These are phyloP conservation scores for Hermodice carunculata DNA, from an alignment of 2,888 invertebrate genomes.

Conservation along the genomic window DNA sequence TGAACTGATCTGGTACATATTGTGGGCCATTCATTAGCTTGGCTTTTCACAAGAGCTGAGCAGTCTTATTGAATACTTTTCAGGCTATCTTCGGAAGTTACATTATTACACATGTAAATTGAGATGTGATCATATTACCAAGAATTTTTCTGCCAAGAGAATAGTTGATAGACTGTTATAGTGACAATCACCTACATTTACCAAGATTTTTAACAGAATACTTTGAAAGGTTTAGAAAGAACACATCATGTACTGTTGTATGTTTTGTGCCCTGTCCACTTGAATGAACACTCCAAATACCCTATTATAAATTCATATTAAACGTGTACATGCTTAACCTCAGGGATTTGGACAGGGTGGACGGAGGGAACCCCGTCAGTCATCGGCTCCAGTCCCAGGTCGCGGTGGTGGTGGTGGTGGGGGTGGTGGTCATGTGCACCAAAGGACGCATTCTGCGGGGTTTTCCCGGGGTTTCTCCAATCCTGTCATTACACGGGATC, in stretches of 20 bases:
- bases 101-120: too few species aligned
- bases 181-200: too few species aligned
- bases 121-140: too few species aligned
- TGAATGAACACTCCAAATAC: background rate
- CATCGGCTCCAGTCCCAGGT: slow-evolving; percentile 63
- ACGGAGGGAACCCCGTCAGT: slow-evolving; percentile 38
- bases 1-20: too few species aligned
- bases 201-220: background rate
- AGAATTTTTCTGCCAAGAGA: too few species aligned
- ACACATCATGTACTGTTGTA: background rate
- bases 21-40: too few species aligned
- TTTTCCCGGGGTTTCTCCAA: slow-evolving; percentile 52
- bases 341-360: background rate
- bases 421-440: slow-evolving; percentile 22
- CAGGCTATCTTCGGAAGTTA: too few species aligned
- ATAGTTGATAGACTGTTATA: too few species aligned
- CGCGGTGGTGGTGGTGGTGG: slow-evolving; percentile 18
- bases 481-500: slow-evolving; percentile 61
- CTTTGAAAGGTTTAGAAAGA: background rate
- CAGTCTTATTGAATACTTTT: too few species aligned
- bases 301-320: background rate
- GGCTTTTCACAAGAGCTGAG: too few species aligned
- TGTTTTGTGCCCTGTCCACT: background rate
- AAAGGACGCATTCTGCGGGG: slow-evolving; percentile 53
- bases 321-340: too few species aligned